Evolutionary conservation across 2,113 vertebrate species (phyloP).

Genomic region (Pollimyrus isidori): DNA sequence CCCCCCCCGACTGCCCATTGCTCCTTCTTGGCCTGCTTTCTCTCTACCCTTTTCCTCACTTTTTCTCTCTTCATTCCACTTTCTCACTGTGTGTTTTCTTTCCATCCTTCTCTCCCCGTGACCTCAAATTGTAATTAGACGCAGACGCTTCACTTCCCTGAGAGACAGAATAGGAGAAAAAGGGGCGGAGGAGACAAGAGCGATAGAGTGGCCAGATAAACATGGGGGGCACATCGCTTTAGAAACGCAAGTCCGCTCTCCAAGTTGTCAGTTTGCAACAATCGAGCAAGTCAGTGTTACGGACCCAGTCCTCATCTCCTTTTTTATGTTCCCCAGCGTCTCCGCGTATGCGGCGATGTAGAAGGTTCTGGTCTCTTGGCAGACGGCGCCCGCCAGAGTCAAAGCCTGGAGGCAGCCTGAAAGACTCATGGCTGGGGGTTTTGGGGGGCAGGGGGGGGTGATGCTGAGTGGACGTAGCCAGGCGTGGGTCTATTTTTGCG

Average conservation of each 20-base stretch:
- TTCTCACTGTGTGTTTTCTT: constrained; percentile 26
- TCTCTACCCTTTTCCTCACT: constrained; percentile 26
- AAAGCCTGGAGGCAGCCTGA: constrained; percentile 2
- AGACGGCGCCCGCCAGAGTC: neutral
- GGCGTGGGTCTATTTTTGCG: constrained; percentile 1
- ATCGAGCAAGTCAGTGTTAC: neutral
- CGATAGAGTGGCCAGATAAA: neutral
- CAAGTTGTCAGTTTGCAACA: neutral
- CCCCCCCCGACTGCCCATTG: neutral
- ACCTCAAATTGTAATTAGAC: constrained; percentile 48
- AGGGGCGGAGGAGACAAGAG: neutral
- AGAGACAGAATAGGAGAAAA: constrained; percentile 39
- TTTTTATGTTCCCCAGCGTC: neutral
- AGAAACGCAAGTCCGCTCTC: neutral
- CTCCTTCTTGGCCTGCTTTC: neutral
- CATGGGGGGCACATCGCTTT: neutral
- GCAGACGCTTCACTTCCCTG: constrained; percentile 35
- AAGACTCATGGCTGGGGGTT: neutral
- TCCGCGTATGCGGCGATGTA: neutral
- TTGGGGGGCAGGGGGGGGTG: neutral
- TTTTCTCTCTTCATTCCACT: constrained; percentile 28
- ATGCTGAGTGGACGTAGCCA: neutral
- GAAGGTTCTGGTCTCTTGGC: constrained; percentile 14
- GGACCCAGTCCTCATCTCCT: neutral
- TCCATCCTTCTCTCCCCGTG: constrained; percentile 35